Base-by-base conservation (phyloP, 2,113 vertebrate genomes). In the Acrocephalus kingi region DNA sequence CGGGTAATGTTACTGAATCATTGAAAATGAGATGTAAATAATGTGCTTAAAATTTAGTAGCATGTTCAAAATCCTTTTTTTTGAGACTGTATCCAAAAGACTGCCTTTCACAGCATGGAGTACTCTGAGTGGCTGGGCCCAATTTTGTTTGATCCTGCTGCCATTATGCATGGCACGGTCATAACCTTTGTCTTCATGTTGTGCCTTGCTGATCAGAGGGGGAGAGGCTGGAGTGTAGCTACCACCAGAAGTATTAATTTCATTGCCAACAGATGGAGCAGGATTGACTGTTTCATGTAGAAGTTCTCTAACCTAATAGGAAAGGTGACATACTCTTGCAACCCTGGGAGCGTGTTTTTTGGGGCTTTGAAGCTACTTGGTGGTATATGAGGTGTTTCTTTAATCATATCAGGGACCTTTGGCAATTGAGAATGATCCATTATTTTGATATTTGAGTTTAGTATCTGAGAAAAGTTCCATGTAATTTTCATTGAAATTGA, bases 131-230 rank as follows among this genome's bases (percentile, higher is more conserved):
- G 37, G 30, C n/a, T 68, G 71, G 87, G 41, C 31, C 19, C 48
- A 9, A 30, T 71, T 83, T 59, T 76, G 22, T 66, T 73, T 87
- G 43, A 64, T 64, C 11, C 25, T 48, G 54, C 16, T 91, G 46
- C 39, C 9, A 7, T 49, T 7, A 11, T 35, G 59, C 23, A 12
- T 30, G 24, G 49, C 25, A 7, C 0, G 1, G 43, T 43, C 24
- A 21, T 31, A 62, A 64, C 41, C 39, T 72, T 84, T 87, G 33
- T 54, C 67, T 78, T 91, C 25, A 7, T 0, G 0, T 25, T 0
- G 0, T 41, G 20, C 2, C 0, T 82, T 58, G 63, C 31, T 74
- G 43, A 48, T 72, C 39, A 48, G 31, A 64, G 25, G 2, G 19
- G 6, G 5, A 77, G 63, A 77, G 41, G 23, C 75, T 90, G 55